These are phyloP conservation scores for Oedothorax gibbosus DNA, from an alignment of 1,140 invertebrate genomes.

Conservation along the genomic window DNA sequence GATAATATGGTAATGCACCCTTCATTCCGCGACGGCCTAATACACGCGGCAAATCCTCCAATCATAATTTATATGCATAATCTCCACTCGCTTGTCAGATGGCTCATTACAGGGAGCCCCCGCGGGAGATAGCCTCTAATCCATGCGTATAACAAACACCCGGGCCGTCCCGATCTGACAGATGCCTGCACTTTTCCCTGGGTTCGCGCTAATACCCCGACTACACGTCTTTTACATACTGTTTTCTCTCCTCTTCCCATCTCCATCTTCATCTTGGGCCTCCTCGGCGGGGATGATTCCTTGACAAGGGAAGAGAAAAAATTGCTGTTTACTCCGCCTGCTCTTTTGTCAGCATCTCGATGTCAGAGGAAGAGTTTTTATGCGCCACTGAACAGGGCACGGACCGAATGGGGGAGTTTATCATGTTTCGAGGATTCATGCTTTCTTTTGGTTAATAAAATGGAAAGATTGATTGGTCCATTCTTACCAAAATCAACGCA, in stretches of 20 bases:
- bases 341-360: conserved; percentile 39
- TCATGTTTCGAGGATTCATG: conserved; percentile 5
- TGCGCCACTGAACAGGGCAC: background rate
- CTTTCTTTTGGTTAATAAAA: conserved; percentile 9
- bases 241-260: conserved; percentile 37
- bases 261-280: conserved; percentile 58
- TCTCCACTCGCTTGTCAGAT: conserved; percentile 59
- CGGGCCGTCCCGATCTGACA: conserved; percentile 54
- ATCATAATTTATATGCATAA: conserved; percentile 62
- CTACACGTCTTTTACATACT: conserved; percentile 59
- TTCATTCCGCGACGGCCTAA: conserved; percentile 56
- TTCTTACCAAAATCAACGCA: too few relatives aligned
- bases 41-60: conserved; percentile 58
- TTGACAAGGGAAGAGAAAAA: conserved; percentile 43
- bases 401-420: conserved; percentile 23
- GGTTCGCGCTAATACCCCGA: conserved; percentile 54
- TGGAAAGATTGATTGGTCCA: background rate
- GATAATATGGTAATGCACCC: conserved; percentile 61
- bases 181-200: conserved; percentile 60
- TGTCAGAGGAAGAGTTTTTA: conserved; percentile 43
- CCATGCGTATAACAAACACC: conserved; percentile 59
- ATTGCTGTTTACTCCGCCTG: conserved; percentile 39
- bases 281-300: conserved; percentile 46
- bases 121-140: conserved; percentile 57
- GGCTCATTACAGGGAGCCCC: conserved; percentile 59